Evolutionary conservation across 2,797 vertebrate genomes (phyloP).

Genomic region (Agapornis canus): DNA sequence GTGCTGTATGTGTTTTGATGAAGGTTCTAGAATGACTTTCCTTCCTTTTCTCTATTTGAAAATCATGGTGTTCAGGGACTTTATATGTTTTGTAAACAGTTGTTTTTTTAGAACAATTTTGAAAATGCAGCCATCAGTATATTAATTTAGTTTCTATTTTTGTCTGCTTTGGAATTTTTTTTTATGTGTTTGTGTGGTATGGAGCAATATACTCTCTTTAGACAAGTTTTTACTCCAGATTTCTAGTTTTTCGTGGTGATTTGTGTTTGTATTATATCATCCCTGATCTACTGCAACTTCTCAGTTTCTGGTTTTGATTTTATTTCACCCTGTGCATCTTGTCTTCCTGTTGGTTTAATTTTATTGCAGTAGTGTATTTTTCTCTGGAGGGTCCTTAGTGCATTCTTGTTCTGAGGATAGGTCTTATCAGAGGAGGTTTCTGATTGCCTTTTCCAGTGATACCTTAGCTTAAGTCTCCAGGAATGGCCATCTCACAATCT

Average conservation of each 20-base stretch:
- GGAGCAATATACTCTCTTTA: background rate
- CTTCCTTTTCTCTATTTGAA: background rate
- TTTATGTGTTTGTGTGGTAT: background rate
- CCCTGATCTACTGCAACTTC: background rate
- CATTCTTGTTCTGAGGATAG: background rate
- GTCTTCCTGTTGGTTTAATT: background rate
- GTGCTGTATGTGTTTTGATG: background rate
- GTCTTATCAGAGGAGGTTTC: background rate
- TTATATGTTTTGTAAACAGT: background rate
- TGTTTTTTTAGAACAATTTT: background rate
- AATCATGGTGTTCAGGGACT: background rate
- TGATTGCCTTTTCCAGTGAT: background rate
- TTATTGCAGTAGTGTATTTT: background rate
- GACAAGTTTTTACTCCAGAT: background rate
- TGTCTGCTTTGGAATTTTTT: background rate
- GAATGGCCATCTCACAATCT: background rate
- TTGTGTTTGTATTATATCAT: background rate
- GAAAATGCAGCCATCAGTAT: background rate
- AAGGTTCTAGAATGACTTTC: background rate
- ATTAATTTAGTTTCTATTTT: background rate
- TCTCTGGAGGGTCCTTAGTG: background rate
- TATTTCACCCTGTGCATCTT: background rate
- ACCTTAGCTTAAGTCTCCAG: background rate
- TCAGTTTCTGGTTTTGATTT: background rate
- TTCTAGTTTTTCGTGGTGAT: background rate